These are phyloP conservation scores for Arctocebus calabarensis DNA, from an alignment of 2,797 vertebrate genomes.

Conservation along the genomic window DNA sequence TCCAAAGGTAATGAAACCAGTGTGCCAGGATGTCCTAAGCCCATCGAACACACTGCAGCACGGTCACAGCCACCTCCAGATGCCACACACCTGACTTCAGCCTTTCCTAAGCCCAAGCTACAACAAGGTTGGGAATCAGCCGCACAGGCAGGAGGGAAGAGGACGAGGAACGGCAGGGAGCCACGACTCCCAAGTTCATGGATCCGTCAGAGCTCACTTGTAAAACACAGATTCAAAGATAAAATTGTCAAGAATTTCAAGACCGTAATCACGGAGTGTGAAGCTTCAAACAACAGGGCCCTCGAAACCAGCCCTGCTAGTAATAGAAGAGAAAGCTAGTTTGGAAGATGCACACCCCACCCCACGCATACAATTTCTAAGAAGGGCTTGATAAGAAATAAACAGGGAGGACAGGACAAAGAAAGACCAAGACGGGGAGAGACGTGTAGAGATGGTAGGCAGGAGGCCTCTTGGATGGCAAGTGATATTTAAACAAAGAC, in stretches of 20 bases:
- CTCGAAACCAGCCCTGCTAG: neutral
- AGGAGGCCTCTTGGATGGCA: neutral
- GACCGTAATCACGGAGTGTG: neutral
- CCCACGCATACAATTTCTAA: neutral
- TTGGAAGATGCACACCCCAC: neutral
- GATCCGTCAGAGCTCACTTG: neutral
- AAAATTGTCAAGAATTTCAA: neutral
- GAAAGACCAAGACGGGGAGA: neutral
- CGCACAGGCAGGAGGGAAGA: neutral
- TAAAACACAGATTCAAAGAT: no score
- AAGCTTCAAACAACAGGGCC: neutral
- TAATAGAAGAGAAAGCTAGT: neutral
- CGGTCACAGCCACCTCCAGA: no score
- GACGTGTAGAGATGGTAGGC: neutral
- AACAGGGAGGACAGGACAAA: neutral
- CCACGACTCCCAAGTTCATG: neutral
- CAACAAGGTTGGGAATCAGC: neutral
- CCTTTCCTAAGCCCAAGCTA: neutral
- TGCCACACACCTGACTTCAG: neutral
- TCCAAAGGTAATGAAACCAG: rapidly evolving
- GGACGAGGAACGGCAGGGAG: no score
- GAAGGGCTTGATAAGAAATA: neutral
- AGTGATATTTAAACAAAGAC: neutral
- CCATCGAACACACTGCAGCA: neutral
- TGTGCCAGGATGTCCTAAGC: neutral